Conservation (phyloP, 2,888 invertebrate genomes). For the Listrodromus nycthemerus region DNA sequence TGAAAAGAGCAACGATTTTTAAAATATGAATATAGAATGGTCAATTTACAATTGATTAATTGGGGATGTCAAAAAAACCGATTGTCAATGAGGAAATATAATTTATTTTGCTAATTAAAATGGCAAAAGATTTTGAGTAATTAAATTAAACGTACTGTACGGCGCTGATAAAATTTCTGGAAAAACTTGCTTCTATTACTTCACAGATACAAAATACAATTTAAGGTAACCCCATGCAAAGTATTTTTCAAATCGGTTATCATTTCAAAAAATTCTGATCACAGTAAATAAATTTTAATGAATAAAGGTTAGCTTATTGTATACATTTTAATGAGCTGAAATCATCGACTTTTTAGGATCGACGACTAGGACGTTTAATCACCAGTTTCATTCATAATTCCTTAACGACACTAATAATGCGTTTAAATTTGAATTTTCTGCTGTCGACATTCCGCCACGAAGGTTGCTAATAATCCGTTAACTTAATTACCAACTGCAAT, state of each 20-base stretch:
- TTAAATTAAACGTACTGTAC: background rate
- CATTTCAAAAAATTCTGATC: too few species aligned
- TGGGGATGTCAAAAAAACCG: too few species aligned
- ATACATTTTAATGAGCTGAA: background rate
- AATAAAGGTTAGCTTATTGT: too few species aligned
- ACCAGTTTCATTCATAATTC: background rate
- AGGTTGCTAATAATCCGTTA: background rate
- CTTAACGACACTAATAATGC: background rate
- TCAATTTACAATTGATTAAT: background rate
- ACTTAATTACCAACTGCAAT: background rate
- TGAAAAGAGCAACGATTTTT: background rate
- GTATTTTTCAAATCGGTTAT: background rate
- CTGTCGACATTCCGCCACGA: background rate
- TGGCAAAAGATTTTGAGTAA: background rate
- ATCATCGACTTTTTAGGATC: background rate
- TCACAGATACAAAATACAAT: background rate
- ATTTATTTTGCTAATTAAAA: background rate
- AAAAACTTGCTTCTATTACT: background rate
- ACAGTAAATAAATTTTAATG: too few species aligned
- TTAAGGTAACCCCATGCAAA: background rate
- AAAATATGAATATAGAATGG: background rate
- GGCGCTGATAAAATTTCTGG: background rate
- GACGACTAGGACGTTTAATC: background rate
- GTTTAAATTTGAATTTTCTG: background rate
- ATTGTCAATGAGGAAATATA: background rate